A percentile compares a stretch with the other conserved stretches of the same genome.
phyloP scores from a whole-genome alignment of 2,113 vertebrate genomes.

The Epinephelus fuscoguttatus region DNA sequence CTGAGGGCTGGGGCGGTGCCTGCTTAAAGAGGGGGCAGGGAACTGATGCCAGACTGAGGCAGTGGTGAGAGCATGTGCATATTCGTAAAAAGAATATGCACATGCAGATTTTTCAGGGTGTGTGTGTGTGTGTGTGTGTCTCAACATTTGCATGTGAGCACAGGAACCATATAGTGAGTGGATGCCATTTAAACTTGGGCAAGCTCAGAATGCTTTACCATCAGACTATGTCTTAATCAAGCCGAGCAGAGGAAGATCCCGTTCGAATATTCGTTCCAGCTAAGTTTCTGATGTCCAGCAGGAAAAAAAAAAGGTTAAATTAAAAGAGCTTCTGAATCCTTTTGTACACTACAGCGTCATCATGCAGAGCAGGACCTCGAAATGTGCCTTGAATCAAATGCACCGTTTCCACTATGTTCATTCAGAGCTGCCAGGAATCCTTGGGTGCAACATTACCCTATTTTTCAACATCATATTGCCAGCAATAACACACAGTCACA shows the following conservation, averaged over 20 bases:
- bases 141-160: neutral
- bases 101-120: neutral
- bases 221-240: neutral
- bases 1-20: slow-evolving; percentile 74
- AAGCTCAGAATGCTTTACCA: slow-evolving; percentile 1
- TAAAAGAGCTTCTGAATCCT: neutral
- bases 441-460: neutral
- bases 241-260: neutral
- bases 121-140: neutral
- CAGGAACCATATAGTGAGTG: neutral
- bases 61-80: slow-evolving; percentile 31
- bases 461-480: neutral
- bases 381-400: neutral
- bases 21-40: slow-evolving; percentile 71
- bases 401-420: neutral
- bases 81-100: neutral
- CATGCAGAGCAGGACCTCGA: neutral
- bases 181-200: neutral
- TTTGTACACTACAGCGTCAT: neutral
- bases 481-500: neutral
- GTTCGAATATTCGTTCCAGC: neutral
- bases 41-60: slow-evolving; percentile 63
- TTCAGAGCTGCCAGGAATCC: neutral
- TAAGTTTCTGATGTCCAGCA: neutral
- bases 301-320: neutral